Base-by-base conservation (phyloP, 2,797 vertebrate species). In the Lepilemur septentrionalis region DNA sequence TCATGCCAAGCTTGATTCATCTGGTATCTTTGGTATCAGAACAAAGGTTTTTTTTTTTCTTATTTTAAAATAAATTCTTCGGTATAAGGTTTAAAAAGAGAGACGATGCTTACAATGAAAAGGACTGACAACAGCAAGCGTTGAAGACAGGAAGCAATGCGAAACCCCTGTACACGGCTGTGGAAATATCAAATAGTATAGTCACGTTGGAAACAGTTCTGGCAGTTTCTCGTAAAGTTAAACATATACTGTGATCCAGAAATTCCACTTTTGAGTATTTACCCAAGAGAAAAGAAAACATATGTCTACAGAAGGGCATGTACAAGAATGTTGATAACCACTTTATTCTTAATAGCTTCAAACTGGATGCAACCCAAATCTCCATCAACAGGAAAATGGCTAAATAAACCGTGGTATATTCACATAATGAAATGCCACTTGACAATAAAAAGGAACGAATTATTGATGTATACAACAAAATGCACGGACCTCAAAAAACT, bases 11-110 rank as follows among this genome's bases (percentile, higher is more conserved):
- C 28, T 78, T 92, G 52, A 75, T 55, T 92, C 12, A 55, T 7
- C 35, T 41, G 38, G 8, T 11, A 23, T 61, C 46, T 94, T 52
- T 63, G 43, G 12, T 72, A 43, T 57, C 10, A 67, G 59, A 59
- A 83, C 25, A 41, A 63, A 55, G 11, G 30, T 38, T 63, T 9
- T 35, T 76, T 65, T 32, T 17, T 13, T 43, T 87, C 7, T 91
- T 72, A 76, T 50, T 57, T 91, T 91, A 90, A 86, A 52, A 69
- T 83, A 52, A 95, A 57, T 43, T 92, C 52, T 57, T 86, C 50
- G 67, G 18, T 25, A 43, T 82, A 52, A 79, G 69, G 41, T 88
- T 75, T 72, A 80, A 78, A 69, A 55, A 70, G 46, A 63, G 46
- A 89, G 46, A 81, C 41, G 59, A 46, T 50, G 12, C 52, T 72